Percentiles rank a stretch among this genome's conserved stretches.
Evolutionary conservation across 1,140 invertebrate genomes (phyloP).

Genomic region (Bombus sibiricus): DNA sequence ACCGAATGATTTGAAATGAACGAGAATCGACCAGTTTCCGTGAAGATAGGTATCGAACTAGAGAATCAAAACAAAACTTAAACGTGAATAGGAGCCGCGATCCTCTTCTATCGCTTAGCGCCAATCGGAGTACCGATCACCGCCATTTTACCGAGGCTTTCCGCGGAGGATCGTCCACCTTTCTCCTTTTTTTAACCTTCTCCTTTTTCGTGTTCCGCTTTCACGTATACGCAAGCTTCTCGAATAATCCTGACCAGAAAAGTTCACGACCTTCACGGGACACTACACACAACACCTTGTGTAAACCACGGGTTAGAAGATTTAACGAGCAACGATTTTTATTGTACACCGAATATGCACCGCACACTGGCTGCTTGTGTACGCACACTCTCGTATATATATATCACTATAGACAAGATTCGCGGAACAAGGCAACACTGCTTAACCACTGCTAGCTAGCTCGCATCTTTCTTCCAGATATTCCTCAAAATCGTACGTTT

Average conservation of each 20-base stretch:
- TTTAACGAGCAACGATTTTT: conserved; percentile 25
- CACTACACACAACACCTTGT: conserved; percentile 8
- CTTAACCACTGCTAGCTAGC: conserved; percentile 30
- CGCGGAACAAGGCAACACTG: conserved; percentile 13
- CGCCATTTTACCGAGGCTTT: conserved; percentile 78
- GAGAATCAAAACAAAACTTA: conserved; percentile 66
- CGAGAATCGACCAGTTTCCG: conserved; percentile 27
- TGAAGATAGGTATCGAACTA: conserved; percentile 14
- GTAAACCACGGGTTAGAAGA: neutral
- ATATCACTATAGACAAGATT: conserved; percentile 20
- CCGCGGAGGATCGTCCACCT: conserved; percentile 52
- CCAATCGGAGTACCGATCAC: conserved; percentile 74
- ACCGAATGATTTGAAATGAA: conserved; percentile 36
- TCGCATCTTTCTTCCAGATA: conserved; percentile 31
- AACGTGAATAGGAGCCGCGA: conserved; percentile 62
- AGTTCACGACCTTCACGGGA: conserved; percentile 39
- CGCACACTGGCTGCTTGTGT: conserved; percentile 44
- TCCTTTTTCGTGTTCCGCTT: conserved; percentile 28
- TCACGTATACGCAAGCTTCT: conserved; percentile 48
- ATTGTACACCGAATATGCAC: conserved; percentile 39
- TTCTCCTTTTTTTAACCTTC: conserved; percentile 38
- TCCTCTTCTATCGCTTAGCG: conserved; percentile 70
- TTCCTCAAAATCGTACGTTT: conserved; percentile 16
- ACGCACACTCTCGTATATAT: conserved; percentile 33
- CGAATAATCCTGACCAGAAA: conserved; percentile 43